These are phyloP conservation scores for Drosophila neotestacea DNA, from an alignment of 2,888 invertebrate species.

Conservation along the genomic window DNA sequence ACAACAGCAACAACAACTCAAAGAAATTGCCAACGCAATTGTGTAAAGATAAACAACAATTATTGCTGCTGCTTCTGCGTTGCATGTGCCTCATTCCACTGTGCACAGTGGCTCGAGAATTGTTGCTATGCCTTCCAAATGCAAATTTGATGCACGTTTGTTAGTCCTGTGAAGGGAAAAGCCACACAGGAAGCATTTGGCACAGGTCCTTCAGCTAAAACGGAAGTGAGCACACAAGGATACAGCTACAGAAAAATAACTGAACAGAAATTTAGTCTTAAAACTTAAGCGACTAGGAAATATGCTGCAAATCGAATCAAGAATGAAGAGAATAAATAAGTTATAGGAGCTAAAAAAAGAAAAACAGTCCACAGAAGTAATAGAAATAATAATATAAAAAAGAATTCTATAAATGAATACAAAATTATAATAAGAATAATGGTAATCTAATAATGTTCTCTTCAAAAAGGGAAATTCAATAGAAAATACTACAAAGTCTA, in stretches of 20 bases:
- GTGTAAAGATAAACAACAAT: slow-evolving; percentile 83
- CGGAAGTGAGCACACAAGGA: slow-evolving; percentile 62
- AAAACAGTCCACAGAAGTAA: too few species aligned
- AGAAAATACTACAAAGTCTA: too few species aligned
- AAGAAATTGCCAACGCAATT: slow-evolving; percentile 80
- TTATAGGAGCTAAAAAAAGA: too few species aligned
- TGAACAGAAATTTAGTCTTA: background rate
- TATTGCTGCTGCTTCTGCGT: slow-evolving; percentile 73
- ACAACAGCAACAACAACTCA: slow-evolving; percentile 49
- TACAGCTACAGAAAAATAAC: slow-evolving; percentile 14
- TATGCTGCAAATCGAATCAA: slow-evolving; percentile 24
- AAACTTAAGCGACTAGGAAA: slow-evolving; percentile 26
- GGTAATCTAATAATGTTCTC: too few species aligned
- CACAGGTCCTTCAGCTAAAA: slow-evolving; percentile 39
- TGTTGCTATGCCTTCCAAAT: slow-evolving; percentile 48
- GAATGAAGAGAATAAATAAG: too few species aligned
- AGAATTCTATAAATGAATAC: background rate
- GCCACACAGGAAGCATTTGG: slow-evolving; percentile 64
- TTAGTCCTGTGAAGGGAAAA: slow-evolving; percentile 22
- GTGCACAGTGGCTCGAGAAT: slow-evolving; percentile 50
- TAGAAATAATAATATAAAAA: background rate
- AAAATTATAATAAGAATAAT: too few species aligned
- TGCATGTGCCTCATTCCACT: slow-evolving; percentile 31
- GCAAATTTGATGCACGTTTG: slow-evolving; percentile 70
- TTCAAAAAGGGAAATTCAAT: too few species aligned